Evolutionary conservation across 2,888 invertebrate genomes (phyloP).

Genomic region (Anthrax anthrax): DNA sequence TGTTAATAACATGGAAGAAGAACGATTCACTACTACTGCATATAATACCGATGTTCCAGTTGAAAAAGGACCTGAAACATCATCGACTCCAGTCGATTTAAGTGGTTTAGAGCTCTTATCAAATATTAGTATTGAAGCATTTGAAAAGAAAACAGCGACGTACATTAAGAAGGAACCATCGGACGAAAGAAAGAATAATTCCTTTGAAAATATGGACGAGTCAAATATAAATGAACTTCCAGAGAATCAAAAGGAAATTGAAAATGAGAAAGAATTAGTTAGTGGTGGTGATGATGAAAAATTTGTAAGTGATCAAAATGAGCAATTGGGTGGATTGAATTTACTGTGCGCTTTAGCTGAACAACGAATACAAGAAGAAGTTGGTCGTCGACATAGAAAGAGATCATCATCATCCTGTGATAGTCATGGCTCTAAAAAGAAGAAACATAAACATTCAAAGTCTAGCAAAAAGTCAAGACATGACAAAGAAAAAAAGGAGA

Average conservation of each 20-base stretch:
- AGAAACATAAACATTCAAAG: conserved; percentile 37
- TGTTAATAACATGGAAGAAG: neutral
- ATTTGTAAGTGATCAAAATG: conserved; percentile 17
- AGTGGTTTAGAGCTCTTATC: conserved; percentile 71
- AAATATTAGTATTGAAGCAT: conserved; percentile 68
- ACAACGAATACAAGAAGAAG: conserved; percentile 68
- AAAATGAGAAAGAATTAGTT: neutral
- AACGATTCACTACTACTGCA: neutral
- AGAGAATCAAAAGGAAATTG: neutral
- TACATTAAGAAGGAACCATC: conserved; percentile 28
- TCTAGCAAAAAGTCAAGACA: conserved; percentile 30
- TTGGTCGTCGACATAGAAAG: conserved; percentile 18
- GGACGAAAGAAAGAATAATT: conserved; percentile 12
- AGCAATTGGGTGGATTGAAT: conserved; percentile 50
- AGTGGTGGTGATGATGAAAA: conserved; percentile 9
- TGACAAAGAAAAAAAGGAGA: conserved; percentile 9
- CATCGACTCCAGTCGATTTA: conserved; percentile 44
- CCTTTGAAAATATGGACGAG: conserved; percentile 14
- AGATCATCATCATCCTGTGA: conserved; percentile 23
- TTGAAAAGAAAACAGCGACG: conserved; percentile 25
- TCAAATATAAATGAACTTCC: conserved; percentile 37
- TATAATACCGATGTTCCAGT: neutral
- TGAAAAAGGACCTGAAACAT: conserved; percentile 4
- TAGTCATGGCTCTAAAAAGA: conserved; percentile 22
- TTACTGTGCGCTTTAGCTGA: conserved; percentile 72